phyloP scores from a whole-genome alignment of 1,140 invertebrate species.

The Cydia pomonella region DNA sequence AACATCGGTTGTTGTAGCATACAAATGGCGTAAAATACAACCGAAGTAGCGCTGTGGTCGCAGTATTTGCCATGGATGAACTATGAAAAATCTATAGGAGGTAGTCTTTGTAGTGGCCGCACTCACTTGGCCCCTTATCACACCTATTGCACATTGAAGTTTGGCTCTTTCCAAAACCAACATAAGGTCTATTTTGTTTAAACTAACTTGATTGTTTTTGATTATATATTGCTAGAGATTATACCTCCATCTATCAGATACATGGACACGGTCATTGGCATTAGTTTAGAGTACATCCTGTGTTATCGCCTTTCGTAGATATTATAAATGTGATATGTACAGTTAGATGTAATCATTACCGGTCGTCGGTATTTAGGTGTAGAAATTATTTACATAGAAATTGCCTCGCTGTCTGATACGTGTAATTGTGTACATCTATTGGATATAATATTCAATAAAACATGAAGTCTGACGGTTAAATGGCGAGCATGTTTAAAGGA shows the following conservation, averaged over 20 bases:
- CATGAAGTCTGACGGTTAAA: not conserved
- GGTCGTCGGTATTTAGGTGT: not conserved
- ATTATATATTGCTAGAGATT: not conserved
- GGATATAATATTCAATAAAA: not conserved
- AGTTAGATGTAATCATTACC: not conserved
- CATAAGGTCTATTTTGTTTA: not conserved
- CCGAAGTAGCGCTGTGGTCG: no score
- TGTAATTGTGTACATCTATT: not conserved
- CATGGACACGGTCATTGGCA: constrained; percentile 3
- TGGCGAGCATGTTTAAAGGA: not conserved
- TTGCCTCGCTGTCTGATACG: not conserved
- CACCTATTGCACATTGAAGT: not conserved
- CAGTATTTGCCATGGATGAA: not conserved
- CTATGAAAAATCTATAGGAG: not conserved
- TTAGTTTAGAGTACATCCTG: not conserved
- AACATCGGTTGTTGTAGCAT: no score
- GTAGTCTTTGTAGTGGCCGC: not conserved
- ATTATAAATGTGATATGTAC: not conserved
- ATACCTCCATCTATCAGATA: constrained; percentile 11
- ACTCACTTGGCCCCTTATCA: constrained; percentile 2
- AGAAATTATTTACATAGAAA: not conserved
- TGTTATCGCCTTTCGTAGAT: not conserved
- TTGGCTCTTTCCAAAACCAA: not conserved
- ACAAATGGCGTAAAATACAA: no score
- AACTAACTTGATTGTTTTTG: not conserved